Percentiles rank a stretch among this genome's conserved stretches.
Conservation (phyloP, 2,888 invertebrate genomes). For the Morpho helenor region DNA sequence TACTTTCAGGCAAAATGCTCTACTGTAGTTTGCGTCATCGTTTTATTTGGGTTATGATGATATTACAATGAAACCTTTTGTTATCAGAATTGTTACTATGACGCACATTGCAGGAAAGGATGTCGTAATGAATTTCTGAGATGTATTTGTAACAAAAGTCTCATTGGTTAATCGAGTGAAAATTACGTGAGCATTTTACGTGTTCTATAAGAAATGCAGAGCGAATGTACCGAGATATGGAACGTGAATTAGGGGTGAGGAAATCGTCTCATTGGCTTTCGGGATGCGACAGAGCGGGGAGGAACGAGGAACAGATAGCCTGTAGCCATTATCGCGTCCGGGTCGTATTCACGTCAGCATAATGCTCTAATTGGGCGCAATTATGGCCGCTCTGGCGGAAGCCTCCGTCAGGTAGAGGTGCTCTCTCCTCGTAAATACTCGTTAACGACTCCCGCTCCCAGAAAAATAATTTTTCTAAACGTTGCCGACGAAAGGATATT, state of each 20-base stretch:
- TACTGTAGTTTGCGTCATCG: too few relatives aligned
- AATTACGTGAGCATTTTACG: conserved; percentile 67
- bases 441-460: conserved; percentile 70
- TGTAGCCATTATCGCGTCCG: conserved; percentile 70
- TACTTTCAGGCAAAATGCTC: too few relatives aligned
- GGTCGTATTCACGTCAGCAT: conserved; percentile 77
- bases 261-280: conserved; percentile 57
- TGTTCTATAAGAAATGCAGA: conserved; percentile 60
- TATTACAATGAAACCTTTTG: neutral
- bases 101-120: conserved; percentile 36
- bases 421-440: conserved; percentile 74
- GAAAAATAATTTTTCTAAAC: conserved; percentile 73
- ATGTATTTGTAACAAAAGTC: conserved; percentile 55
- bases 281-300: conserved; percentile 35
- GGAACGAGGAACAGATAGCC: conserved; percentile 52
- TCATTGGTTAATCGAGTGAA: conserved; percentile 68
- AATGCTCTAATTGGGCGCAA: conserved; percentile 78
- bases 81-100: conserved; percentile 5
- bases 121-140: conserved; percentile 52
- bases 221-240: conserved; percentile 56
- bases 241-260: conserved; percentile 64
- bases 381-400: conserved; percentile 70
- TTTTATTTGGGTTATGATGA: too few relatives aligned
- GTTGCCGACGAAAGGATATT: conserved; percentile 60
- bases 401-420: conserved; percentile 70